Evolutionary conservation across 2,113 vertebrate genomes (phyloP).

Genomic region (Aptenodytes forsteri): DNA sequence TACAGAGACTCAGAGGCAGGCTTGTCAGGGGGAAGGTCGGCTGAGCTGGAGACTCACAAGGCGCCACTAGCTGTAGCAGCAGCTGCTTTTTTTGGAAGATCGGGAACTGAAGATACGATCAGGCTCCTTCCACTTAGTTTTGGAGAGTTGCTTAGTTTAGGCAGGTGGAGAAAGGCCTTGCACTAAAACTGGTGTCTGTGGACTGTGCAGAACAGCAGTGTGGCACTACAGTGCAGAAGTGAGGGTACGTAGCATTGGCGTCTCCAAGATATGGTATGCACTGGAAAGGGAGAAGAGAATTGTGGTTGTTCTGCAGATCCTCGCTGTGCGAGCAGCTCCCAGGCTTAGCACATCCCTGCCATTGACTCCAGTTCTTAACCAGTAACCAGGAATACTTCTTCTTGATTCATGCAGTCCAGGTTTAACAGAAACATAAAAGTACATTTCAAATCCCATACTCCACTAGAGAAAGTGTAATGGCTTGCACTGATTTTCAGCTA

Average conservation of each 20-base stretch:
- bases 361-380: background rate
- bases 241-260: fast-evolving
- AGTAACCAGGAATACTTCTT: background rate
- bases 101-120: fast-evolving
- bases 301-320: background rate
- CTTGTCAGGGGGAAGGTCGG: background rate
- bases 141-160: background rate
- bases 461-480: background rate
- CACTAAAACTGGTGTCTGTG: background rate
- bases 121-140: background rate
- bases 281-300: background rate
- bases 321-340: background rate
- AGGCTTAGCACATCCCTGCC: background rate
- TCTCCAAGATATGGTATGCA: background rate
- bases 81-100: background rate
- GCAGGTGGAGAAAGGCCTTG: background rate
- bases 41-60: background rate
- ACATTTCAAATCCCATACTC: background rate
- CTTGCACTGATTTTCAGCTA: background rate
- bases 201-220: background rate
- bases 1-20: background rate
- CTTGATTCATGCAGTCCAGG: background rate
- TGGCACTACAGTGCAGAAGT: background rate
- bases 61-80: fast-evolving
- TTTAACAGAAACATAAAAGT: background rate